Evolutionary conservation across 2,113 vertebrate genomes (phyloP).

Genomic region (Chloropsis cyanopogon): DNA sequence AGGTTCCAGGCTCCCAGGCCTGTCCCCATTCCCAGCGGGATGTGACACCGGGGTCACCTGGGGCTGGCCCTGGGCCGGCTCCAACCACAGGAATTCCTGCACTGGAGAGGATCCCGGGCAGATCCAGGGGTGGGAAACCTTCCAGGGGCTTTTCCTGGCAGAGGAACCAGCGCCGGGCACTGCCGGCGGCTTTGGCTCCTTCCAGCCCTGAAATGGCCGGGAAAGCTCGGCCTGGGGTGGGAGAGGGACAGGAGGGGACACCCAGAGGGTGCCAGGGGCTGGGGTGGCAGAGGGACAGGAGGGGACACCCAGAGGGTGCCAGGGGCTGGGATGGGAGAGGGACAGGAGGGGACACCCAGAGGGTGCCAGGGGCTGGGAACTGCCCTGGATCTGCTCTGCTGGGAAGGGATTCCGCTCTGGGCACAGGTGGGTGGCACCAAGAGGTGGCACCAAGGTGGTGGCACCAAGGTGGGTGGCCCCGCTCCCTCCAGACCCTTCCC

Average conservation of each 20-base stretch:
- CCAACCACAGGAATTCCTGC: background rate
- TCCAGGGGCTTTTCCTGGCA: background rate
- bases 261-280: too few species aligned
- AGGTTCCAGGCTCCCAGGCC: background rate
- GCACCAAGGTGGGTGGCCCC: background rate
- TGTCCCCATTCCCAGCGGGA: background rate
- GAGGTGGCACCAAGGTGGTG: background rate
- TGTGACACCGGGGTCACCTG: accelerated
- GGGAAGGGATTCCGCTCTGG: background rate
- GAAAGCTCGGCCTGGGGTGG: background rate
- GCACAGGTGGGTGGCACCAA: accelerated
- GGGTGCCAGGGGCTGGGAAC: too few species aligned
- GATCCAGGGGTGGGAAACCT: accelerated
- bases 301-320: too few species aligned
- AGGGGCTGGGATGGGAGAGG: too few species aligned
- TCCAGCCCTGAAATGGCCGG: background rate
- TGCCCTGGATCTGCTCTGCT: background rate
- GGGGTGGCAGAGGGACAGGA: too few species aligned
- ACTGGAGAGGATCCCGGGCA: background rate
- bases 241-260: background rate
- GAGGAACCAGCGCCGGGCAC: accelerated
- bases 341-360: background rate
- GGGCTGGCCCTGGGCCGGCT: background rate
- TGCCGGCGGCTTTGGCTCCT: background rate
- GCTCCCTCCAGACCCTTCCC: background rate